A percentile compares a stretch with the other conserved stretches of the same genome.
phyloP scores from a whole-genome alignment of 1,140 invertebrate species.

The Aplysia californica region DNA sequence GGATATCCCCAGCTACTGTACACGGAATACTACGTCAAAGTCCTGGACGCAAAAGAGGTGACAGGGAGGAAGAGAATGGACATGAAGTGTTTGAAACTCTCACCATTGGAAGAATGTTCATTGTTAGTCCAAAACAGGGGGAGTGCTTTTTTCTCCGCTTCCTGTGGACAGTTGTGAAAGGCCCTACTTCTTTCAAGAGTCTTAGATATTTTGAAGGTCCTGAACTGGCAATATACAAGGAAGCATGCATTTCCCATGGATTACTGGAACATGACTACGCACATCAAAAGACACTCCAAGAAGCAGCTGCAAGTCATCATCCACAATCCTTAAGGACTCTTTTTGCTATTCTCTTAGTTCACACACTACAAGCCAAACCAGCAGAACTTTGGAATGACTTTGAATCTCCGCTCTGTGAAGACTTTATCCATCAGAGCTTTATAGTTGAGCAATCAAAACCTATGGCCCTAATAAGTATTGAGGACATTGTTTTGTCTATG shows the following conservation, averaged over 20 bases:
- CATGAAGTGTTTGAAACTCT: too few species aligned
- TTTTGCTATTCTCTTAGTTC: not conserved
- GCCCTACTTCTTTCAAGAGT: too few species aligned
- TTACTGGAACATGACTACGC: not conserved
- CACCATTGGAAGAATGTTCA: too few species aligned
- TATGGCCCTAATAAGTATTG: not conserved
- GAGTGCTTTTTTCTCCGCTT: too few species aligned
- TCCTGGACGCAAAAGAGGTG: not conserved
- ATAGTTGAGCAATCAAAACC: not conserved
- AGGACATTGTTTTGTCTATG: not conserved
- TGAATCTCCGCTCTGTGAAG: not conserved
- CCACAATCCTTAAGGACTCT: not conserved
- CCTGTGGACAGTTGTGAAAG: too few species aligned
- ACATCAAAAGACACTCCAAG: not conserved
- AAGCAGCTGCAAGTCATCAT: not conserved
- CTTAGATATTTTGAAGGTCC: too few species aligned
- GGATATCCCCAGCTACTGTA: not conserved
- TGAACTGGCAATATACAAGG: too few species aligned
- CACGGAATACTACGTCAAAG: not conserved
- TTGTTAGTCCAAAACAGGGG: too few species aligned
- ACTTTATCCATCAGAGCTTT: not conserved
- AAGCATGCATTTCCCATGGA: not conserved
- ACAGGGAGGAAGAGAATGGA: too few species aligned
- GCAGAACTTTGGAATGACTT: not conserved
- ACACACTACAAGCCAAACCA: not conserved